Conservation (phyloP, 2,888 invertebrate species). For the Caenorhabditis wallacei region DNA sequence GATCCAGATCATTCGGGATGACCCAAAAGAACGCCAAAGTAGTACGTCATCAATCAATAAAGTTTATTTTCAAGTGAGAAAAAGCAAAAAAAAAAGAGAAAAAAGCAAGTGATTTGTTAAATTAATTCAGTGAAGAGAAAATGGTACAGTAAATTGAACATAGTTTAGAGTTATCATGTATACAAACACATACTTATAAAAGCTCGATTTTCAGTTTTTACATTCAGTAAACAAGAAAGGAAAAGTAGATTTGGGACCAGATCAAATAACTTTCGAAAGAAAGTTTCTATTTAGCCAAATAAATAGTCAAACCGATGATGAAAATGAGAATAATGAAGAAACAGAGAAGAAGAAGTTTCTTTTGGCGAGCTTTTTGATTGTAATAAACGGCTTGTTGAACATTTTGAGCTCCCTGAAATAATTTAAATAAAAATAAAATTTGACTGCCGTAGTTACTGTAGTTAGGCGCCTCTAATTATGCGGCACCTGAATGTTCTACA, state of each 20-base stretch:
- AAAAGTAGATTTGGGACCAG: background rate
- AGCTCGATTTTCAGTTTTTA: conserved; percentile 40
- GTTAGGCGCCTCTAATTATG: no score
- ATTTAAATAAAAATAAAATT: background rate
- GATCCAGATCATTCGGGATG: conserved; percentile 41
- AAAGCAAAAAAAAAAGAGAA: conserved; percentile 1
- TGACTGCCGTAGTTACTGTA: no score
- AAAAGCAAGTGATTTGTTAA: conserved; percentile 13
- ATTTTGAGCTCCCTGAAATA: conserved; percentile 75
- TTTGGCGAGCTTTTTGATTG: conserved; percentile 80
- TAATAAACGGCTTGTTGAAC: conserved; percentile 82
- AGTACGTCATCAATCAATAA: conserved; percentile 40
- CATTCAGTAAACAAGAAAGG: conserved; percentile 1
- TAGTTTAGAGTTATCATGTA: conserved; percentile 31
- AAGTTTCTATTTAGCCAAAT: conserved; percentile 63
- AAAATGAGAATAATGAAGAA: conserved; percentile 76
- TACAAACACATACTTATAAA: conserved; percentile 35
- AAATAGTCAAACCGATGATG: conserved; percentile 74
- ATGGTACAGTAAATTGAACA: conserved; percentile 37
- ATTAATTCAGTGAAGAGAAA: conserved; percentile 5
- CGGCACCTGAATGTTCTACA: no score
- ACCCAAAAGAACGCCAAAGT: conserved; percentile 41
- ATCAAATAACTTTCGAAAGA: background rate
- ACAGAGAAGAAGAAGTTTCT: conserved; percentile 77
- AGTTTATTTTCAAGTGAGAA: conserved; percentile 12